These are phyloP conservation scores for Rhincodon typus DNA, from an alignment of 2,797 vertebrate genomes.

Conservation along the genomic window DNA sequence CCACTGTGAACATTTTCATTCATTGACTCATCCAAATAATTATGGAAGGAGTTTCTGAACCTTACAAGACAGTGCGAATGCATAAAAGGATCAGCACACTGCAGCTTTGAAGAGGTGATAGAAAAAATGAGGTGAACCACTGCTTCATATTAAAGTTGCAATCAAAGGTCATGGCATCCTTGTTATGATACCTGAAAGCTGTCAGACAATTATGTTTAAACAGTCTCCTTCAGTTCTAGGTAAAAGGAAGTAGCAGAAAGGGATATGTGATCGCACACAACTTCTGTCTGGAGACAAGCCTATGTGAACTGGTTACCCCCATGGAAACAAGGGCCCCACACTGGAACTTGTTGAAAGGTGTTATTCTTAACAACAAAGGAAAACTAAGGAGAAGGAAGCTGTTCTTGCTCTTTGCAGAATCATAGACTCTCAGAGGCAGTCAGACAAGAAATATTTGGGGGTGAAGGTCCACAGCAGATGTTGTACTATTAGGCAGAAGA, in stretches of 20 bases:
- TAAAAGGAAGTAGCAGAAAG: background rate
- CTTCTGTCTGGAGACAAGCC: background rate
- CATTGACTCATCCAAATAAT: background rate
- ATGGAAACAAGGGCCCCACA: background rate
- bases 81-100: background rate
- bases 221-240: background rate
- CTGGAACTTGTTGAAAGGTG: background rate
- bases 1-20: background rate
- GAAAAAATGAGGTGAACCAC: background rate
- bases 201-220: background rate
- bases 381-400: background rate
- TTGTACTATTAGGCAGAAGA: too few relatives aligned
- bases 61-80: background rate
- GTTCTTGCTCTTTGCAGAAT: background rate
- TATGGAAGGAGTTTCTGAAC: background rate
- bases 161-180: background rate
- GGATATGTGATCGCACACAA: background rate
- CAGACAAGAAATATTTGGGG: background rate
- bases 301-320: background rate
- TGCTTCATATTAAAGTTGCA: background rate
- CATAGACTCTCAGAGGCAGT: background rate
- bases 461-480: background rate
- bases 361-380: too few relatives aligned
- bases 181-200: too few relatives aligned
- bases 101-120: background rate